Evolutionary conservation across 2,888 invertebrate genomes (phyloP), one percentile per base, ranked within the genome.

Genomic region (Microctonus aethiopoides): DNA sequence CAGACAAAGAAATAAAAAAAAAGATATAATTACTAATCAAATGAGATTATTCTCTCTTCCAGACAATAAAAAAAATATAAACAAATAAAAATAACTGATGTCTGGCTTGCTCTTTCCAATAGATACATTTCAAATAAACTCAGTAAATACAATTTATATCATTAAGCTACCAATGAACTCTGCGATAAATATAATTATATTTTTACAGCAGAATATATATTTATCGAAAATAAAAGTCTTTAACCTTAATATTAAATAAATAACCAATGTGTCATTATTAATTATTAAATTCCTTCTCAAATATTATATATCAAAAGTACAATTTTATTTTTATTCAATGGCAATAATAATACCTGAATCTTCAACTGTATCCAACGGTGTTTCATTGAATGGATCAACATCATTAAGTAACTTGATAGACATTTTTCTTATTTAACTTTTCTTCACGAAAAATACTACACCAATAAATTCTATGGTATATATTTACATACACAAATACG

Each of bases 381-480:
- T 78, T 69, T 84, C 84, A 69, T 80, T 83, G 74, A 85, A 84
- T 22, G 84, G 84, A 75, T 86, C 84, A 52, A 83, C 79, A 68
- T 83, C 79, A 39, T 70, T 73, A 24, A 76, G 72, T 34, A 78
- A 70, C 67, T 75, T 75, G 46, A 64, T 72, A 61, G 82, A 84
- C 83, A 84, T 84, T 65, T n/a, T n/a, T n/a, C n/a, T n/a, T n/a
- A n/a, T n/a, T n/a, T n/a, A n/a, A n/a, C 22, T 56, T 32, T 52
- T 67, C 54, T 67, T 39, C 59, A 39, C 5, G 39, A 3, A 39
- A 39, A 39, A 39, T 5, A n/a, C 32, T 60, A 36, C 26, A 57
- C 24, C 9, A 57, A 9, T 32, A 10, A 57, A n/a, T n/a, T n/a
- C n/a, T n/a, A n/a, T n/a, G n/a, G n/a, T n/a, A n/a, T n/a, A n/a